Conservation (phyloP, 2,888 invertebrate species). For the Hemithea aestivaria region DNA sequence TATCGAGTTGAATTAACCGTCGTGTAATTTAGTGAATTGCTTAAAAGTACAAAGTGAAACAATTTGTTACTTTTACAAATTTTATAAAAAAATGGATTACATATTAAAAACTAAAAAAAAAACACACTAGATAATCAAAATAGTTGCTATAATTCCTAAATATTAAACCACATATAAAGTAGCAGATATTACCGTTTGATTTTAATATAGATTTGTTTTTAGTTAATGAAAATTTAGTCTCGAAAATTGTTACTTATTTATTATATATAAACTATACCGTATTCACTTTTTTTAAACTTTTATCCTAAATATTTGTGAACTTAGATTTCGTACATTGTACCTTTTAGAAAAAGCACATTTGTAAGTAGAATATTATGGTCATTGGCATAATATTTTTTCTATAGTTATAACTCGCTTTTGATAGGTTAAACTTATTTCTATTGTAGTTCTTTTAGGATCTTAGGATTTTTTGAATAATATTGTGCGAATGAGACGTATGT, state of each 20-base stretch:
- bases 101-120: constrained; percentile 54
- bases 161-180: constrained; percentile 53
- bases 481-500: constrained; percentile 62
- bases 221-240: constrained; percentile 60
- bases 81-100: constrained; percentile 79
- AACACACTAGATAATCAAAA: constrained; percentile 67
- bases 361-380: constrained; percentile 39
- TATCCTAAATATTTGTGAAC: constrained; percentile 53
- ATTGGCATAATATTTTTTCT: constrained; percentile 58
- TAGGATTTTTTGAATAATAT: constrained; percentile 59
- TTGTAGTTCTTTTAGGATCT: constrained; percentile 57
- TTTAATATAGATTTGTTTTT: constrained; percentile 55
- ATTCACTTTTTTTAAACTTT: constrained; percentile 45
- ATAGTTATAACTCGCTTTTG: constrained; percentile 54
- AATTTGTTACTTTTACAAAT: constrained; percentile 86
- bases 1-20: constrained; percentile 70
- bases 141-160: constrained; percentile 69
- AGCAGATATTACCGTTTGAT: constrained; percentile 42
- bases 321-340: constrained; percentile 40
- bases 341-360: constrained; percentile 48
- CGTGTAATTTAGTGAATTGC: constrained; percentile 82
- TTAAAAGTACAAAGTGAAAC: constrained; percentile 83
- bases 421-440: constrained; percentile 60
- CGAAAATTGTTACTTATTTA: constrained; percentile 71
- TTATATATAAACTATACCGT: constrained; percentile 55